Base-by-base conservation (phyloP, 1,140 invertebrate species). In the Myzus persicae region DNA sequence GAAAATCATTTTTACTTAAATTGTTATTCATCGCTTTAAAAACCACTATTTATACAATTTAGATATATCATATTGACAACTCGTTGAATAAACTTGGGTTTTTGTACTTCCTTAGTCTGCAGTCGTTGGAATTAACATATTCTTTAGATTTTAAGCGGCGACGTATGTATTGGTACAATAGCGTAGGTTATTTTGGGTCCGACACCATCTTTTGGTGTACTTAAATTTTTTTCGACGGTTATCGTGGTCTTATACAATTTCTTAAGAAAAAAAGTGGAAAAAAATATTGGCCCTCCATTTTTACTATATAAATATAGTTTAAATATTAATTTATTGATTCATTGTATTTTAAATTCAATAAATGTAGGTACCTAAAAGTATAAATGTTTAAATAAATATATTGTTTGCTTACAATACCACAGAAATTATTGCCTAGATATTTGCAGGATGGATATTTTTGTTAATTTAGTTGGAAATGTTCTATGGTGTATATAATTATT, bases 391-490 rank as follows among this genome's bases (percentile, higher is more conserved):
- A n/a, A 67, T n/a, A n/a, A n/a, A 24, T 76, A 38, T 38, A 38
- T 82, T 38, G 76, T 82, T 82, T 9, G 24, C 20, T 82, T 82
- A 38, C 18, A 82, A 82, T 82, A 82, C 18, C 5, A 82, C 38
- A 82, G 38, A 82, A 82, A 82, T 7, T 11, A 40, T 31, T n/a
- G 40, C 59, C 31, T 76, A 18, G 11, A 44, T 44, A 42, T 85
- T 11, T 85, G 20, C 36, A 51, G 31, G n/a, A 24, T 40, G 24
- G 40, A 85, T 85, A 85, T n/a, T 85, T 11, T 31, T 85, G 40
- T 36, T 88, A 36, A 51, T 88, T 88, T 46, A 36, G 87, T 88
- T 88, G n/a, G 8, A 88, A 88, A 87, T 87, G 31, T 85, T 85
- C 42, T 88, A 36, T 51, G n/a, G n/a, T 20, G 40, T 51, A n/a